A percentile compares a stretch with the other conserved stretches of the same genome.
Evolutionary conservation across 2,888 invertebrate genomes (phyloP).

Genomic region (Oxystoma pomonae): DNA sequence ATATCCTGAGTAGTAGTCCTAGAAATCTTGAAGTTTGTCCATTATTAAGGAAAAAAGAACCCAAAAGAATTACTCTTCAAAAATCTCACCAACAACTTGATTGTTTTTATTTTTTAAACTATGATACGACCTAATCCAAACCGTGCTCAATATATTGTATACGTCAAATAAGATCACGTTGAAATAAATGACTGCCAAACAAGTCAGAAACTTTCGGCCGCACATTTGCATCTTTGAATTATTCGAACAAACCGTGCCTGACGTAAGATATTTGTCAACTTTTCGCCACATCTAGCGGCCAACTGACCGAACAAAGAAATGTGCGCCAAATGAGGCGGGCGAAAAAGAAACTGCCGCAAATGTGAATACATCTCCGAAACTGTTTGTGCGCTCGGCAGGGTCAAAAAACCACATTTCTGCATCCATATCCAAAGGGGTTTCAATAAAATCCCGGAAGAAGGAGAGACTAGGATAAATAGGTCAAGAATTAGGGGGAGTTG

Average conservation of each 20-base stretch:
- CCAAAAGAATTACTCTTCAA: too few species aligned
- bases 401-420: not conserved
- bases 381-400: slow-evolving; percentile 36
- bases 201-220: not conserved
- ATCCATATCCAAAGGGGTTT: not conserved
- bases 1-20: too few species aligned
- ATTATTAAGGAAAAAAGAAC: too few species aligned
- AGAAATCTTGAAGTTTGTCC: too few species aligned
- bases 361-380: slow-evolving; percentile 45
- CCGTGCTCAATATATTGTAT: not conserved
- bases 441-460: not conserved
- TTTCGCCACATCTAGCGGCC: slow-evolving; percentile 44
- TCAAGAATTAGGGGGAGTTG: too few species aligned
- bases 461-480: not conserved
- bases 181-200: not conserved
- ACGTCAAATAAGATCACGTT: not conserved
- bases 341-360: slow-evolving; percentile 45
- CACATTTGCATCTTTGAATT: not conserved
- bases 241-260: not conserved
- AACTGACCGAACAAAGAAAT: slow-evolving; percentile 41
- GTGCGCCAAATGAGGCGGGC: slow-evolving; percentile 41
- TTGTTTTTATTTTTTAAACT: too few species aligned
- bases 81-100: too few species aligned
- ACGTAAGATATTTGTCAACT: slow-evolving; percentile 39
- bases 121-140: too few species aligned